phyloP scores from a whole-genome alignment of 2,113 vertebrate species.

The Gymnogyps californianus region DNA sequence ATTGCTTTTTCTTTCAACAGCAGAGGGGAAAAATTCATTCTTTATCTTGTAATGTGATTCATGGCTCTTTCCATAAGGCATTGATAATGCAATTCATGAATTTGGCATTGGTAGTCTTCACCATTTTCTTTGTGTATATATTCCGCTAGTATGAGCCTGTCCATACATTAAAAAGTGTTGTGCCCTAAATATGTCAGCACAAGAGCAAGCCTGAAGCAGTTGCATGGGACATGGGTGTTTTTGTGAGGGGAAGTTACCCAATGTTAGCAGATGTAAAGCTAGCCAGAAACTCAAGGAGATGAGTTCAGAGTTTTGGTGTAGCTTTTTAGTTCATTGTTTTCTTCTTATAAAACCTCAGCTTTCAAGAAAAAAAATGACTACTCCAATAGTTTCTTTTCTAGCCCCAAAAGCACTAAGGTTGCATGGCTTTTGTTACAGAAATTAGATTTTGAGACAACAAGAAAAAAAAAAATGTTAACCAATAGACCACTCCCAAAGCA shows the following conservation, averaged over 20 bases:
- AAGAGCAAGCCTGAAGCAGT: not conserved
- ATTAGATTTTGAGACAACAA: not conserved
- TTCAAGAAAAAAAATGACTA: not conserved
- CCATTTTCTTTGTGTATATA: not conserved
- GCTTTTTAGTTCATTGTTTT: not conserved
- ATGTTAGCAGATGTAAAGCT: not conserved
- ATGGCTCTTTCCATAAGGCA: not conserved
- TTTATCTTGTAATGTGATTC: not conserved
- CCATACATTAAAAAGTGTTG: not conserved
- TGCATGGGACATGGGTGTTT: not conserved
- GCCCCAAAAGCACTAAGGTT: not conserved
- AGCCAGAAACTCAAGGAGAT: not conserved
- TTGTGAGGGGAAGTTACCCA: not conserved
- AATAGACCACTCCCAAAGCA: not conserved
- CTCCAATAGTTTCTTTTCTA: not conserved
- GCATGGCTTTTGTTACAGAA: not conserved
- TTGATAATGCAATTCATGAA: not conserved
- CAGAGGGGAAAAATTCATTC: not conserved
- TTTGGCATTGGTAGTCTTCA: not conserved
- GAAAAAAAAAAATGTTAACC: not conserved
- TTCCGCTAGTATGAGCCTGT: not conserved
- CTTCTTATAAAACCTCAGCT: not conserved
- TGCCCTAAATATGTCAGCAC: not conserved
- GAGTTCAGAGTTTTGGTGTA: not conserved
- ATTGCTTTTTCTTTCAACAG: not conserved